These are phyloP conservation scores for Eupithecia pulchellata DNA, from an alignment of 2,888 invertebrate species.

Conservation along the genomic window DNA sequence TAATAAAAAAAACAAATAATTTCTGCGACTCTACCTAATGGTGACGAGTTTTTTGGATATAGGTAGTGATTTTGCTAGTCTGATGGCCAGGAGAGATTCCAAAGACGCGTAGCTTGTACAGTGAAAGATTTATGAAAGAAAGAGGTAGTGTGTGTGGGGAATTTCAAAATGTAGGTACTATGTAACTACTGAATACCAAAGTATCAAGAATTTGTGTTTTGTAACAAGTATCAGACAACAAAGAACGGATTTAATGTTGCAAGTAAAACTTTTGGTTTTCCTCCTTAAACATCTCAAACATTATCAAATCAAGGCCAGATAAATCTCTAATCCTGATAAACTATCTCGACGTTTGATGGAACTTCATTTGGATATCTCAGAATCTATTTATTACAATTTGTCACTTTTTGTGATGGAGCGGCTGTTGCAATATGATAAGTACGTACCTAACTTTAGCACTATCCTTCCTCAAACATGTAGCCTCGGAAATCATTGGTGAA, in stretches of 20 bases:
- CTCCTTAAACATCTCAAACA: not conserved
- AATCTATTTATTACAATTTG: slow-evolving; percentile 45
- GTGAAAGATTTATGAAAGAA: too few relatives aligned
- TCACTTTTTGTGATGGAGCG: slow-evolving; percentile 18
- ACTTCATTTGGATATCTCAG: slow-evolving; percentile 44
- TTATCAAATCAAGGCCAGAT: slow-evolving; percentile 32
- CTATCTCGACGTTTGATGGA: slow-evolving; percentile 44
- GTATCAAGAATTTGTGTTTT: not conserved
- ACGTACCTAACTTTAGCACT: not conserved
- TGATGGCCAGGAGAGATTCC: too few relatives aligned
- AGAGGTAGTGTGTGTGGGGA: too few relatives aligned
- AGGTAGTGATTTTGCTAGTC: too few relatives aligned
- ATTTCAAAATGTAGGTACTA: too few relatives aligned
- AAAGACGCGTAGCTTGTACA: too few relatives aligned
- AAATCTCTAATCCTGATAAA: slow-evolving; percentile 39
- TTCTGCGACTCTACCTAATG: too few relatives aligned
- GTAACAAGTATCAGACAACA: not conserved
- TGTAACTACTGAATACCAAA: not conserved
- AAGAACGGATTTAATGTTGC: not conserved
- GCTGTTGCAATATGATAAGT: not conserved
- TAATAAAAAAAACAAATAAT: too few relatives aligned
- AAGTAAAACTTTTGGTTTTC: not conserved
- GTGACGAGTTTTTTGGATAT: too few relatives aligned
- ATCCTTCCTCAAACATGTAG: not conserved
- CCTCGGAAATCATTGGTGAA: not conserved